Percentiles rank a stretch among this genome's conserved stretches.
These are phyloP conservation scores for Lophochroa leadbeateri DNA, from an alignment of 2,113 vertebrate species.

Conservation along the genomic window DNA sequence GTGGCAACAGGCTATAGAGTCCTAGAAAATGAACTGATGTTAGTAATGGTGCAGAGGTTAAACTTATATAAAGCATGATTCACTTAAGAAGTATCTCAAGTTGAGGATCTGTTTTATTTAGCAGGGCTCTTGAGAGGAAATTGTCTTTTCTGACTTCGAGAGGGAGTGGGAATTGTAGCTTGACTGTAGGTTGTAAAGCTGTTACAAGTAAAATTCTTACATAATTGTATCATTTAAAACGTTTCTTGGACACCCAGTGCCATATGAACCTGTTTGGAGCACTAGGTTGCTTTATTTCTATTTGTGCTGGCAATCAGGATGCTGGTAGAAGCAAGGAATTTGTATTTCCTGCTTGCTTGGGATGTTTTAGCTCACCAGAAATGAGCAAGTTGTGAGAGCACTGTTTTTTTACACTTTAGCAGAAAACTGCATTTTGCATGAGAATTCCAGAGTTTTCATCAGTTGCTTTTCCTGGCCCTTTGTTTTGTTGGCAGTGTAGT, in stretches of 20 bases:
- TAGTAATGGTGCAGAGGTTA: neutral
- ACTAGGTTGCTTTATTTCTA: neutral
- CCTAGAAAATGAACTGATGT: neutral
- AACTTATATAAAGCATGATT: neutral
- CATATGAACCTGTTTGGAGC: neutral
- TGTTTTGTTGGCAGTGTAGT: neutral
- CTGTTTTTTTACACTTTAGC: neutral
- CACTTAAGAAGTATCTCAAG: neutral
- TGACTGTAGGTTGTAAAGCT: neutral
- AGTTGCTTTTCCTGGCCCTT: rapidly evolving
- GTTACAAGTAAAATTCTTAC: neutral
- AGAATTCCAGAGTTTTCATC: neutral
- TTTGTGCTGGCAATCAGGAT: neutral
- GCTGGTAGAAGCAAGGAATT: neutral
- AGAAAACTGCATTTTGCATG: neutral
- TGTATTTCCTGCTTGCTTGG: neutral
- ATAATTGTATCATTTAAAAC: neutral
- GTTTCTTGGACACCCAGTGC: neutral
- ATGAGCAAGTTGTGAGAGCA: neutral
- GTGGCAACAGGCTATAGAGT: neutral
- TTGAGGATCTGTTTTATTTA: neutral
- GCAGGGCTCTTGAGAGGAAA: neutral
- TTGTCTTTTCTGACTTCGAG: neutral
- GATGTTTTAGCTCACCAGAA: neutral
- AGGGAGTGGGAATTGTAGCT: neutral